Evolutionary conservation across 2,797 vertebrate species (phyloP).

Genomic region (Meda fulgida): DNA sequence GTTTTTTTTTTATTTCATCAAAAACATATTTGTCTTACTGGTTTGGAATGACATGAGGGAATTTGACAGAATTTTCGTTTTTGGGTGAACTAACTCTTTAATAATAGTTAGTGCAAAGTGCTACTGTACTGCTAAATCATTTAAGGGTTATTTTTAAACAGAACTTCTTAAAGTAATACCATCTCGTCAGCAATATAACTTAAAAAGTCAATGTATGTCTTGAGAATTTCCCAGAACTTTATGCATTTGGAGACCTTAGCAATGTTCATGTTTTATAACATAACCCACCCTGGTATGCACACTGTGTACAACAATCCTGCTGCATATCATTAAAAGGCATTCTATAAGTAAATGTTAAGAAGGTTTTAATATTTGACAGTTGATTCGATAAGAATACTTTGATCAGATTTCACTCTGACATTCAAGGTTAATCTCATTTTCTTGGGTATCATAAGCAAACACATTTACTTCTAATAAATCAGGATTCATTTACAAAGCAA

Average conservation of each 20-base stretch:
- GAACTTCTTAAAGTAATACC: not conserved
- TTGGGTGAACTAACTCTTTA: not conserved
- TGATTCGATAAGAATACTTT: constrained; percentile 30
- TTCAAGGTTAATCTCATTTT: constrained; percentile 32
- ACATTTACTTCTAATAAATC: constrained; percentile 25
- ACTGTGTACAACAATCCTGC: not conserved
- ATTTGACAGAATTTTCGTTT: no score
- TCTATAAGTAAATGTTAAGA: not conserved
- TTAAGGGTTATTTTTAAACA: not conserved
- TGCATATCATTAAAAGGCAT: not conserved
- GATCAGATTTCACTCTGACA: constrained; percentile 17
- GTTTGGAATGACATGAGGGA: no score
- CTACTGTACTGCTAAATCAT: not conserved
- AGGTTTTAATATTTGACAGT: not conserved
- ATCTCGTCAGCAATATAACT: constrained; percentile 24
- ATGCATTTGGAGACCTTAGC: not conserved
- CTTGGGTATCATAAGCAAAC: constrained; percentile 17
- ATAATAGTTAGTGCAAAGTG: not conserved
- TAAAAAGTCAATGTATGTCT: not conserved
- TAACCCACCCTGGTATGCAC: not conserved
- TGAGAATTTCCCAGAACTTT: not conserved
- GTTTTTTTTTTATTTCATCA: no score
- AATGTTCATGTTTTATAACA: not conserved
- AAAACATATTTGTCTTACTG: no score
- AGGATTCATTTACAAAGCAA: constrained; percentile 16